A percentile compares a stretch with the other conserved stretches of the same genome.
phyloP scores from a whole-genome alignment of 2,797 vertebrate species.

The Rhabdomys pumilio region DNA sequence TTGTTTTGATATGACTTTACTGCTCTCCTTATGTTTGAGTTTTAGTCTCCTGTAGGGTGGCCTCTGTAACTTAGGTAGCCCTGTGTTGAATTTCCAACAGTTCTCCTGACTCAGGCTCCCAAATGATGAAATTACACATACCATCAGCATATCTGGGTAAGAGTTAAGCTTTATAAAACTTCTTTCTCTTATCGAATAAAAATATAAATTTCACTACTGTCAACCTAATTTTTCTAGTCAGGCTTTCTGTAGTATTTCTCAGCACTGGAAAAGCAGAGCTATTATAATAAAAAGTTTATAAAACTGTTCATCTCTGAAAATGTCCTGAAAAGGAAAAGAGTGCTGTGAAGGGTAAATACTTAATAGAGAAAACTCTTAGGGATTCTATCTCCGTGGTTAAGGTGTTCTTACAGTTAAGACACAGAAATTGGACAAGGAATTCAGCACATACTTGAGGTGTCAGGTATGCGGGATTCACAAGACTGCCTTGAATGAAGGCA shows the following conservation, averaged over 20 bases:
- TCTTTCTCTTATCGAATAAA: neutral
- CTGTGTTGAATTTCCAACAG: too few species aligned
- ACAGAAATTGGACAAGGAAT: neutral
- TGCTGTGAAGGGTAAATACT: neutral
- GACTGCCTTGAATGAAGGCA: neutral
- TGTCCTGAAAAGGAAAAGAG: neutral
- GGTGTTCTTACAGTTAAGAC: neutral
- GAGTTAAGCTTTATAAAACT: neutral
- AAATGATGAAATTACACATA: neutral
- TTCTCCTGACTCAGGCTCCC: neutral
- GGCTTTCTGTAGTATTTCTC: neutral
- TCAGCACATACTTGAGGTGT: neutral
- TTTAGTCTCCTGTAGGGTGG: neutral
- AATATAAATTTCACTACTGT: neutral
- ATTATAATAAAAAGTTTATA: neutral
- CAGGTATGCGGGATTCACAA: neutral
- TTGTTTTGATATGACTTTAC: neutral
- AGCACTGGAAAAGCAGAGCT: neutral
- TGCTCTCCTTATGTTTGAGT: neutral
- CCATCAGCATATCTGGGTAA: neutral
- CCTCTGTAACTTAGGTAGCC: neutral
- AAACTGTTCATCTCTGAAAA: neutral
- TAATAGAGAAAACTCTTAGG: neutral
- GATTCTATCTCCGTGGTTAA: neutral
- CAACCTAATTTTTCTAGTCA: neutral